Percentiles rank a stretch among this genome's conserved stretches.
Conservation (phyloP, 2,113 vertebrate genomes). For the Struthio camelus region DNA sequence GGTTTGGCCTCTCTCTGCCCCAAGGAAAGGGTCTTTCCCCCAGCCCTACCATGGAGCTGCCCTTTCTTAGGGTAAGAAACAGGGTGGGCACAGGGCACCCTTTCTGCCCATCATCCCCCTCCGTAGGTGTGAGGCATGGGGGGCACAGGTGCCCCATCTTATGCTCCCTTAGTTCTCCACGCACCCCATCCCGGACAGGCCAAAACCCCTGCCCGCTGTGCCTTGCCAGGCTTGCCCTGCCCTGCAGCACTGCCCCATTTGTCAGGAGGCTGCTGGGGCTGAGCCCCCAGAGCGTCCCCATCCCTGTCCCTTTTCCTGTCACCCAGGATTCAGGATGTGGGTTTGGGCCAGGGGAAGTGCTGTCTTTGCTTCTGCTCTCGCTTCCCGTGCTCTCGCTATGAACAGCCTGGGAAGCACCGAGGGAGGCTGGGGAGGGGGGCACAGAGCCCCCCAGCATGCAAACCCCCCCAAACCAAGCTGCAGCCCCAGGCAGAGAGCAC, state of each 20-base stretch:
- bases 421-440: neutral
- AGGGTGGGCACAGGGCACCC: neutral
- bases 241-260: neutral
- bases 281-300: neutral
- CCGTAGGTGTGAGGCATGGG: neutral
- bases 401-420: rapidly evolving
- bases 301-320: neutral
- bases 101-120: neutral
- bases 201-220: neutral
- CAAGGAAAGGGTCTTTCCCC: neutral
- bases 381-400: neutral
- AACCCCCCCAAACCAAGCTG: neutral
- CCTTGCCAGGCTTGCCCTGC: neutral
- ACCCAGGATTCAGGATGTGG: slow-evolving; percentile 23
- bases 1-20: neutral
- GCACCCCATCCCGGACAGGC: neutral
- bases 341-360: neutral
- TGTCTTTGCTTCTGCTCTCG: slow-evolving; percentile 48
- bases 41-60: neutral
- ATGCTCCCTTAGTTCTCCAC: neutral
- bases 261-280: neutral
- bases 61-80: neutral
- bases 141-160: neutral
- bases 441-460: neutral
- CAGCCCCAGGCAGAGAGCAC: neutral